Base-by-base conservation (phyloP, 2,113 vertebrate species). In the Pelobates fuscus region DNA sequence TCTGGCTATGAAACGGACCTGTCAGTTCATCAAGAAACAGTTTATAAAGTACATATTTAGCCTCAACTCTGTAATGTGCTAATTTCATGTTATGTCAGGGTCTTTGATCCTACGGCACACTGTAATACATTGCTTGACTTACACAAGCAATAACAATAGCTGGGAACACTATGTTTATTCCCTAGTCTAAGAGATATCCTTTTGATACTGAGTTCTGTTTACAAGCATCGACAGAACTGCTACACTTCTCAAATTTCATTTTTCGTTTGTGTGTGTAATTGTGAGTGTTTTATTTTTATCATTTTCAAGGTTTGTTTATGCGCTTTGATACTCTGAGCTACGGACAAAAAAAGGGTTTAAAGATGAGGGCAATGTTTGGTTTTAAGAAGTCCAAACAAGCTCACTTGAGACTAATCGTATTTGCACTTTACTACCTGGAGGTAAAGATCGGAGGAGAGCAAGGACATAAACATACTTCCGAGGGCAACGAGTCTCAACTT, bases 21-120 rank as follows among this genome's bases (percentile, higher is more conserved):
- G 61, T 74, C 71, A 66, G 24, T 66, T 44, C 62, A 27, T 74
- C 71, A 74, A 23, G 23, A 43, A 64, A 65, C 62, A 66, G 71
- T 74, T 66, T 66, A 66, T 66, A 30, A 66, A 26, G 71, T 24
- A 44, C 52, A 74, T 74, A 65, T 71, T 71, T 74, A 74, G 41
- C 62, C 55, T 74, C 23, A 27, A 74, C 23, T 20, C 24, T 65
- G 15, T 27, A 30, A 55, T 73, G 30, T 57, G 61, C 37, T 58
- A 43, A 74, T 74, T 74, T 74, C 32, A 44, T 46, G 32, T 65
- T 66, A 58, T 58, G 49, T 30, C 71, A 66, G 52, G 49, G 23
- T 15, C 71, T 74, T 74, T 74, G 62, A 74, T 74, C 71, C 71
- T 63, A 23, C 52, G 14, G n/a, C 29, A 74, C 62, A 44, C 29